Conservation (phyloP, 2,888 invertebrate genomes). For the Hyposoter dolosus region DNA sequence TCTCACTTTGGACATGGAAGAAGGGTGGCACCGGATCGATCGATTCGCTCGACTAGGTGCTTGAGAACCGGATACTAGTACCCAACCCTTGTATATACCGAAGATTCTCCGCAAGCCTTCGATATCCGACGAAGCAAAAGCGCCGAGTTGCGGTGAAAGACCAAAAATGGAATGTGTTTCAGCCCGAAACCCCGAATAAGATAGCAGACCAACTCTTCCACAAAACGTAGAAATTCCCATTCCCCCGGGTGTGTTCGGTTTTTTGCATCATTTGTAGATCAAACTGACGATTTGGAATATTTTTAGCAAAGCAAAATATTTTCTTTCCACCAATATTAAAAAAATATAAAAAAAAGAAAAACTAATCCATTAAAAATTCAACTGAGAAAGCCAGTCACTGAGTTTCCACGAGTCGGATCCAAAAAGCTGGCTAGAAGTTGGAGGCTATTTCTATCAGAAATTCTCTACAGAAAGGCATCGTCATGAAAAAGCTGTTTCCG, state of each 20-base stretch:
- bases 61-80: slow-evolving; percentile 66
- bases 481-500: slow-evolving; percentile 59
- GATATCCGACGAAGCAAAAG: slow-evolving; percentile 48
- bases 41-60: slow-evolving; percentile 68
- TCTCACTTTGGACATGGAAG: slow-evolving; percentile 53
- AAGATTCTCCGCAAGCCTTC: slow-evolving; percentile 48
- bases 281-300: background rate
- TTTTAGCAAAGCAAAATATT: background rate
- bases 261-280: background rate
- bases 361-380: too few relatives aligned
- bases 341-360: too few relatives aligned
- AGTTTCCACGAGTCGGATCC: background rate
- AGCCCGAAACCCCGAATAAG: slow-evolving; percentile 1
- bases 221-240: slow-evolving; percentile 1
- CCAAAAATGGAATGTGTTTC: slow-evolving; percentile 22
- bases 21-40: slow-evolving; percentile 62
- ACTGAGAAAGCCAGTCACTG: background rate
- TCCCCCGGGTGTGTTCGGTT: background rate
- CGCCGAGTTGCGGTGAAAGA: slow-evolving; percentile 12
- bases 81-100: slow-evolving; percentile 50
- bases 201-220: background rate
- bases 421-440: background rate
- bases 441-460: slow-evolving; percentile 18
- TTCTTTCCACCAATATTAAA: too few relatives aligned
- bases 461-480: slow-evolving; percentile 14